Percentiles rank a stretch among this genome's conserved stretches.
Evolutionary conservation across 1,140 invertebrate genomes (phyloP).

Genomic region (Platyscapa corneri): DNA sequence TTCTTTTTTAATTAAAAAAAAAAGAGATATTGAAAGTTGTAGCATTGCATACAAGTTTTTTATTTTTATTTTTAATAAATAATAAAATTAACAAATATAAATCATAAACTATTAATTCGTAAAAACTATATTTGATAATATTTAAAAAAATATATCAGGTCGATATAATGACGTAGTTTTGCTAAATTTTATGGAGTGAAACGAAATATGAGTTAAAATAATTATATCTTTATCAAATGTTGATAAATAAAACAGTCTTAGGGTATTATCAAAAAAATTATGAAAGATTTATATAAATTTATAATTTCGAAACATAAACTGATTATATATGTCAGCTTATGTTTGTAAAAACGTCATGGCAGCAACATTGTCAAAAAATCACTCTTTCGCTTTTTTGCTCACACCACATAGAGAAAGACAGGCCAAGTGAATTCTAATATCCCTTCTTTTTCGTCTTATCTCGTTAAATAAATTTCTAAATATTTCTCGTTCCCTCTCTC

Average conservation of each 20-base stretch:
- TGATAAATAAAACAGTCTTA: neutral
- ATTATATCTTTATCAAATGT: neutral
- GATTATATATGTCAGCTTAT: neutral
- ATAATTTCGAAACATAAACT: neutral
- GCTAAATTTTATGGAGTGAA: neutral
- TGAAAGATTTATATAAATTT: slow-evolving; percentile 10
- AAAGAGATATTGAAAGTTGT: too few species aligned
- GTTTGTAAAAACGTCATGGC: neutral
- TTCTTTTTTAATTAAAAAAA: too few species aligned
- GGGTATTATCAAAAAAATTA: slow-evolving; percentile 1
- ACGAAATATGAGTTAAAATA: neutral
- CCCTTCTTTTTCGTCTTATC: slow-evolving; percentile 26
- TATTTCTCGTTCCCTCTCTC: neutral
- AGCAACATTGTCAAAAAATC: neutral
- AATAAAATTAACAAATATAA: too few species aligned
- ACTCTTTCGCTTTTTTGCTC: neutral
- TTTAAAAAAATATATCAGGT: neutral
- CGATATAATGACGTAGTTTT: neutral
- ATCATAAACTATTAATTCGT: too few species aligned
- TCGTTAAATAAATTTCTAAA: slow-evolving; percentile 36
- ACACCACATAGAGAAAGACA: neutral
- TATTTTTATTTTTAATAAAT: too few species aligned
- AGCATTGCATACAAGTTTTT: too few species aligned
- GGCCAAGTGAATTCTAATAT: neutral
- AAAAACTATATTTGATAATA: neutral